Evolutionary conservation across 2,888 invertebrate genomes (phyloP).

Genomic region (Tipula helvola): DNA sequence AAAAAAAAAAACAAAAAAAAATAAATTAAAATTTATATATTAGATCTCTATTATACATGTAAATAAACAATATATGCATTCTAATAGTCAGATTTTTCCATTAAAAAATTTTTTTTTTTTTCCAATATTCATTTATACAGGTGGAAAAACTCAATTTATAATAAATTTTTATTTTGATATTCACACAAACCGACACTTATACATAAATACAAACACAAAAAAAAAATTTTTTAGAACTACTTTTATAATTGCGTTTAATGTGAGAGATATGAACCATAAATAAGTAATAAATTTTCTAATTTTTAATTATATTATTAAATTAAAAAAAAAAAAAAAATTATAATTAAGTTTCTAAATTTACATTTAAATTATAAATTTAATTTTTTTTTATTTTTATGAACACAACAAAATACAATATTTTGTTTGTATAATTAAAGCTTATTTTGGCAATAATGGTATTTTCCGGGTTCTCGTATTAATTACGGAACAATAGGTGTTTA

Average conservation of each 20-base stretch:
- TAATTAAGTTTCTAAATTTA: neutral
- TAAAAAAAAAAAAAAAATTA: neutral
- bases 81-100: neutral
- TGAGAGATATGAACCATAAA: neutral
- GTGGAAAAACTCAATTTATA: neutral
- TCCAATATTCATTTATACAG: neutral
- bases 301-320: neutral
- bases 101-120: neutral
- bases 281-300: neutral
- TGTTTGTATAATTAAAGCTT: neutral
- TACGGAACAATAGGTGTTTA: neutral
- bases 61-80: neutral
- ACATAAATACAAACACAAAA: neutral
- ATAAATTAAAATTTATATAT: neutral
- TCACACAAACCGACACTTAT: neutral
- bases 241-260: neutral
- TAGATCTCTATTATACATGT: neutral
- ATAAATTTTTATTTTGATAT: neutral
- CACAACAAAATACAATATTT: neutral
- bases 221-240: no score
- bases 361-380: neutral
- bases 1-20: neutral
- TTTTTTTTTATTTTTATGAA: neutral
- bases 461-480: neutral
- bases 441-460: neutral